Percentiles rank a stretch among this genome's conserved stretches.
These are phyloP conservation scores for Tiaroga cobitis DNA, from an alignment of 2,797 vertebrate genomes.

Conservation along the genomic window DNA sequence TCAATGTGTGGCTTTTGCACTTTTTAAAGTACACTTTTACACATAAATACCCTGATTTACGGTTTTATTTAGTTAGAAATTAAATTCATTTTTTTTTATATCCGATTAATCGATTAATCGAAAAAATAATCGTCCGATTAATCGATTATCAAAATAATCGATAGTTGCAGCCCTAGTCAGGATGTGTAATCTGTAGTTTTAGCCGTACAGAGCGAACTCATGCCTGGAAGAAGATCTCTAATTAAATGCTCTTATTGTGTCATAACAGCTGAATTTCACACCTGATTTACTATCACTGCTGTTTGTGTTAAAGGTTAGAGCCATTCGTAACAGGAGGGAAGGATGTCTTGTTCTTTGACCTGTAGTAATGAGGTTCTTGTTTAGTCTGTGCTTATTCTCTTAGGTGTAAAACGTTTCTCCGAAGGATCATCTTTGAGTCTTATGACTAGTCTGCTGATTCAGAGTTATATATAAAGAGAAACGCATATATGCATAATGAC, in stretches of 20 bases:
- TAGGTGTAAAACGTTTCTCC: neutral
- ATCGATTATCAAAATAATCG: no score
- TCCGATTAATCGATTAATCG: no score
- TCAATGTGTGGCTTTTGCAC: no score
- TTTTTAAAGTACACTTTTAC: no score
- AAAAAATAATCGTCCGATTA: no score
- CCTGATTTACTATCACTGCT: neutral
- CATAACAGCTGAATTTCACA: constrained; percentile 2
- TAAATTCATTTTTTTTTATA: no score
- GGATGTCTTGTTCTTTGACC: neutral
- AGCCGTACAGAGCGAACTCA: neutral
- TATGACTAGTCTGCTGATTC: constrained; percentile 23
- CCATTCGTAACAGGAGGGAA: neutral
- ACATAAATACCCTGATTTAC: no score
- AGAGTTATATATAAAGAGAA: neutral
- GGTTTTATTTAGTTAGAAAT: no score
- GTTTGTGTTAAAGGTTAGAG: neutral
- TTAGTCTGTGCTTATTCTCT: constrained; percentile 6
- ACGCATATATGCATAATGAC: neutral
- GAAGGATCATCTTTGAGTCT: neutral
- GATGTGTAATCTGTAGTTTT: neutral
- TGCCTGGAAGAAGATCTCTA: neutral
- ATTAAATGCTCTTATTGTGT: neutral
- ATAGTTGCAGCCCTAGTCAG: no score
- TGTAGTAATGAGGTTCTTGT: neutral